Conservation (phyloP, 2,888 invertebrate genomes). For the Agrochola lychnidis region DNA sequence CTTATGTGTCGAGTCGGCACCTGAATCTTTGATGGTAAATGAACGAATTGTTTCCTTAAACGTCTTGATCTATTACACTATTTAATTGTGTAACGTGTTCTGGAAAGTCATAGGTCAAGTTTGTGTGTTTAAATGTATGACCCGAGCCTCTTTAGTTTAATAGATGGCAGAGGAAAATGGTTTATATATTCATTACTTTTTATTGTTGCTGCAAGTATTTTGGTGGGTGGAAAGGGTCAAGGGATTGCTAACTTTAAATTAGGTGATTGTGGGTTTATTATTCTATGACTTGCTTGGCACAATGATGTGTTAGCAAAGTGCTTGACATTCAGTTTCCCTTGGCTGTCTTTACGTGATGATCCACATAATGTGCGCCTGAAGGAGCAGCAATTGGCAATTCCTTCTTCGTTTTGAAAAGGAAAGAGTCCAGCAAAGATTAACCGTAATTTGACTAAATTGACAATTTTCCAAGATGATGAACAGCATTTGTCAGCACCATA, state of each 20-base stretch:
- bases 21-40: constrained; percentile 79
- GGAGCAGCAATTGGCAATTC: not conserved
- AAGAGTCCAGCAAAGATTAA: not conserved
- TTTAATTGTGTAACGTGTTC: constrained; percentile 50
- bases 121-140: constrained; percentile 16
- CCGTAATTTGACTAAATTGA: not conserved
- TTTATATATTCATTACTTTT: constrained; percentile 21
- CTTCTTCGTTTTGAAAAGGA: not conserved
- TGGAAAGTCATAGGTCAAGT: constrained; percentile 63
- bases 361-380: not conserved
- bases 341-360: not conserved
- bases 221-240: constrained; percentile 11
- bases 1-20: constrained; percentile 67
- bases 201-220: constrained; percentile 33
- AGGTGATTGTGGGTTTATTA: not conserved
- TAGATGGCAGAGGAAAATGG: constrained; percentile 56
- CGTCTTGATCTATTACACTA: constrained; percentile 51
- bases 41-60: constrained; percentile 71
- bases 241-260: not conserved
- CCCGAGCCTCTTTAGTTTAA: constrained; percentile 12
- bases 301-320: not conserved
- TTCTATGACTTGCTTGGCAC: not conserved
- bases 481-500: not conserved
- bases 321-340: not conserved
- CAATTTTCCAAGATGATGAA: not conserved